Percentiles rank a stretch among this genome's conserved stretches.
Conservation (phyloP, 2,888 invertebrate genomes). For the Drosophila vallismaia region DNA sequence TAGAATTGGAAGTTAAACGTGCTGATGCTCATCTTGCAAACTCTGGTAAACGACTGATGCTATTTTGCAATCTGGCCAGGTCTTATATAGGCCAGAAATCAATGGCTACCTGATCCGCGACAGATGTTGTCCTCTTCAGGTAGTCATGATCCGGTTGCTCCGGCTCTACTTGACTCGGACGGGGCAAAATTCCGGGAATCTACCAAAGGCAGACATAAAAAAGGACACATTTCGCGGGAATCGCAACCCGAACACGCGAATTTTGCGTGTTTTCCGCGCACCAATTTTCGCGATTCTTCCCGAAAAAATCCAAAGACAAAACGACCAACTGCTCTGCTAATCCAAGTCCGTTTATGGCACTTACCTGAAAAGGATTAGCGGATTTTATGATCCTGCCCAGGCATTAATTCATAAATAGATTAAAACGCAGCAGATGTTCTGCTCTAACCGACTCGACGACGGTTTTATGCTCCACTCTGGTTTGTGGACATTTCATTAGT, state of each 20-base stretch:
- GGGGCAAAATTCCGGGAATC: constrained; percentile 7
- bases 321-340: constrained; percentile 41
- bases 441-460: no score
- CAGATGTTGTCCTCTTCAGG: background rate
- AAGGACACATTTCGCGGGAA: constrained; percentile 46
- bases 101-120: constrained; percentile 24
- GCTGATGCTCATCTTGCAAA: constrained; percentile 64
- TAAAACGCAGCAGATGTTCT: constrained; percentile 56
- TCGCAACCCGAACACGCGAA: constrained; percentile 61
- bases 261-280: constrained; percentile 70
- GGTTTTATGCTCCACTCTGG: constrained; percentile 18
- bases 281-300: constrained; percentile 50
- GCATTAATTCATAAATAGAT: constrained; percentile 73
- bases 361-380: constrained; percentile 64
- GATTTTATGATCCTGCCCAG: constrained; percentile 47
- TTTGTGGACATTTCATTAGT: constrained; percentile 56
- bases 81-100: constrained; percentile 29
- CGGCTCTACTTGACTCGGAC: constrained; percentile 49
- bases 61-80: background rate
- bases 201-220: constrained; percentile 40
- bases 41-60: constrained; percentile 41
- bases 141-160: constrained; percentile 34
- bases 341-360: constrained; percentile 36
- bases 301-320: constrained; percentile 46
- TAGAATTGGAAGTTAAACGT: constrained; percentile 73